phyloP scores from a whole-genome alignment of 2,888 invertebrate genomes.

The Portevinia maculata region DNA sequence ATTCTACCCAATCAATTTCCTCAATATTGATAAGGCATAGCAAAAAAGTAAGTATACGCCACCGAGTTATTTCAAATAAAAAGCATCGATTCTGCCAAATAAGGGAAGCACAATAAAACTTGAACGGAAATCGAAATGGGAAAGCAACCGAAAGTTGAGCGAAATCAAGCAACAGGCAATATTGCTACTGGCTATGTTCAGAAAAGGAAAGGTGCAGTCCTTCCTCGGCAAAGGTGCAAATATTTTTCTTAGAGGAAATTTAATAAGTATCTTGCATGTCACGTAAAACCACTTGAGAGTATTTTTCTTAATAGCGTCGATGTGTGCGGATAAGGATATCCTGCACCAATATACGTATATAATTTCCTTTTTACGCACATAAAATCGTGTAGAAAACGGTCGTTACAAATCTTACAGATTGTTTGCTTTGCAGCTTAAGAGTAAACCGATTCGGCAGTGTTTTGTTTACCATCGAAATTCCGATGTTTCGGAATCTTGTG shows the following conservation, averaged over 20 bases:
- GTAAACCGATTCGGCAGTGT: conserved; percentile 43
- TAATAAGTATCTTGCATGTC: not conserved
- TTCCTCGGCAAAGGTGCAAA: conserved; percentile 29
- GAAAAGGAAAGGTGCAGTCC: not conserved
- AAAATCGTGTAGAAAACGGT: conserved; percentile 1
- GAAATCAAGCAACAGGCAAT: conserved; percentile 42
- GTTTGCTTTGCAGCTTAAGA: conserved; percentile 44
- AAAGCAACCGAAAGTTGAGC: conserved; percentile 9
- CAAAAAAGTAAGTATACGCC: conserved; percentile 22
- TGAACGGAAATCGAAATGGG: conserved; percentile 7
- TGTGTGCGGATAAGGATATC: conserved; percentile 9
- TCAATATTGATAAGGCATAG: conserved; percentile 27
- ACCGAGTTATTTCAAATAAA: not conserved
- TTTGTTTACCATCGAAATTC: conserved; percentile 1
- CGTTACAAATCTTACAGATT: conserved; percentile 42
- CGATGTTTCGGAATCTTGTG: conserved; percentile 7
- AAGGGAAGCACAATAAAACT: conserved; percentile 15
- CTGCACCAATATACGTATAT: conserved; percentile 19
- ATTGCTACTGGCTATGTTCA: conserved; percentile 13
- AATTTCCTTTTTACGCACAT: conserved; percentile 29
- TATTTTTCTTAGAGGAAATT: conserved; percentile 5
- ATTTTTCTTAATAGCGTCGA: conserved; percentile 15
- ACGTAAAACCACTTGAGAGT: conserved; percentile 19
- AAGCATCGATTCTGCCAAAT: not conserved
- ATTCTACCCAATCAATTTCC: conserved; percentile 40